These are phyloP conservation scores for Nomia melanderi DNA, from an alignment of 1,140 invertebrate genomes.

Conservation along the genomic window DNA sequence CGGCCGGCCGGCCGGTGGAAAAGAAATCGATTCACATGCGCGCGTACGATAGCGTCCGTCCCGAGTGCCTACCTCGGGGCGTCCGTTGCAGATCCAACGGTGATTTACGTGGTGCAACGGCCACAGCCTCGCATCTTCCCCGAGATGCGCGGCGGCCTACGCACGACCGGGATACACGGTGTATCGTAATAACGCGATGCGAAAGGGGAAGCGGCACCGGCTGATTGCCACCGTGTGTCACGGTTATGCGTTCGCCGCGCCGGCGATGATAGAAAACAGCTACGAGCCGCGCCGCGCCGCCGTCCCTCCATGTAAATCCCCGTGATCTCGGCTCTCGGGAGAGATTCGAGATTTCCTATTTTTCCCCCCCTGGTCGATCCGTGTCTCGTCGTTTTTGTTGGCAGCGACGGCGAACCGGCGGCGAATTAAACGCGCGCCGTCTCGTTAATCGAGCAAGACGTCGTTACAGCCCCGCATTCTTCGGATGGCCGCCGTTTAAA, in stretches of 20 bases:
- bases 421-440: not conserved
- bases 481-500: not conserved
- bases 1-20: not conserved
- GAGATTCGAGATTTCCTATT: not conserved
- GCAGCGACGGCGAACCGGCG: too few relatives aligned
- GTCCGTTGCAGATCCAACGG: conserved; percentile 17
- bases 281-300: too few relatives aligned
- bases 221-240: conserved; percentile 44
- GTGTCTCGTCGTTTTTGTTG: too few relatives aligned
- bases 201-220: conserved; percentile 23
- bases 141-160: conserved; percentile 4
- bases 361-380: too few relatives aligned
- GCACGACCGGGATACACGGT: conserved; percentile 19
- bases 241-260: conserved; percentile 9
- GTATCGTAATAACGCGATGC: conserved; percentile 43
- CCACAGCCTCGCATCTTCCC: conserved; percentile 1
- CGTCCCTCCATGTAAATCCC: too few relatives aligned
- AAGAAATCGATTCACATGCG: conserved; percentile 27
- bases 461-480: not conserved
- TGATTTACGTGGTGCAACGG: conserved; percentile 15
- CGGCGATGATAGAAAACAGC: conserved; percentile 12
- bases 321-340: too few relatives aligned
- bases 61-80: conserved; percentile 1
- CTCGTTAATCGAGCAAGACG: not conserved
- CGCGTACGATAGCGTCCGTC: not conserved